Conservation (phyloP, 2,797 vertebrate species). For the Microchirus variegatus region DNA sequence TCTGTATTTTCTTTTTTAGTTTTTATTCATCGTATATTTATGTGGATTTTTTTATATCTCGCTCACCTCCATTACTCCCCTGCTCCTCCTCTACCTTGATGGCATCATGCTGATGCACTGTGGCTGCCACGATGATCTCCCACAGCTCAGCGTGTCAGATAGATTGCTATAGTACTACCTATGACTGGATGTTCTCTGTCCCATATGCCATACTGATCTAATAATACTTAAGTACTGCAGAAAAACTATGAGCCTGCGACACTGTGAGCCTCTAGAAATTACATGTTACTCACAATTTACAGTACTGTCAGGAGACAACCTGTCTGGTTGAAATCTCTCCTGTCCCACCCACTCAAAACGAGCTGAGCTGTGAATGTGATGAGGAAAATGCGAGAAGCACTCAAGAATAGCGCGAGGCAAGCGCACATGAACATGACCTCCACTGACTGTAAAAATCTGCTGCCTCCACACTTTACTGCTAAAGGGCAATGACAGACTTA, state of each 20-base stretch:
- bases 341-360: slow-evolving; percentile 62
- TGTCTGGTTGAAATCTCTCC: slow-evolving; percentile 48
- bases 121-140: slow-evolving; percentile 31
- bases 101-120: slow-evolving; percentile 21
- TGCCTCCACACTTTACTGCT: slow-evolving; percentile 65
- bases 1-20: slow-evolving; percentile 8
- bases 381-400: slow-evolving; percentile 50
- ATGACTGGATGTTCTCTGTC: slow-evolving; percentile 38
- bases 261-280: slow-evolving; percentile 61
- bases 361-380: slow-evolving; percentile 60
- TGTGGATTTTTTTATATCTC: slow-evolving; percentile 18
- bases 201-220: slow-evolving; percentile 46
- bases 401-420: slow-evolving; percentile 50
- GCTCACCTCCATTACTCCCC: slow-evolving; percentile 6
- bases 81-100: slow-evolving; percentile 18
- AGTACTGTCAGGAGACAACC: slow-evolving; percentile 59
- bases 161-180: slow-evolving; percentile 29
- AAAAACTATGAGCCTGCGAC: slow-evolving; percentile 52
- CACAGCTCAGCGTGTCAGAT: slow-evolving; percentile 26
- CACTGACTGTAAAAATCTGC: slow-evolving; percentile 61
- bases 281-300: slow-evolving; percentile 64
- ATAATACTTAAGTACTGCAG: slow-evolving; percentile 57
- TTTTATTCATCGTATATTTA: slow-evolving; percentile 2
- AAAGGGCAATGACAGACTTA: slow-evolving; percentile 74
- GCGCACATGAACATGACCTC: slow-evolving; percentile 67